These are phyloP conservation scores for Cygnus atratus DNA, from an alignment of 2,113 vertebrate species.

Conservation along the genomic window DNA sequence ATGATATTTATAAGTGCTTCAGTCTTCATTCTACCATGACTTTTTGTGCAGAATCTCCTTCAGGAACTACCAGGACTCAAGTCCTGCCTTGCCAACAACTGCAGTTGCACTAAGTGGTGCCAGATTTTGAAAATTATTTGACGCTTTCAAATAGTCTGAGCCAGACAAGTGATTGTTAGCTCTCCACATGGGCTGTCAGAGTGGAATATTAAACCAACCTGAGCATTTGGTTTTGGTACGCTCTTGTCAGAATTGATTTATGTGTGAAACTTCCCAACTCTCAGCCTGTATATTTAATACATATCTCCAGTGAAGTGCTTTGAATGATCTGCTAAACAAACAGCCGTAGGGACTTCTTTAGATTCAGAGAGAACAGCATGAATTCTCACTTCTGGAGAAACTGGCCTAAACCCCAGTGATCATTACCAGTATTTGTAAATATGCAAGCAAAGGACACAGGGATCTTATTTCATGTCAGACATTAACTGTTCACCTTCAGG, in stretches of 20 bases:
- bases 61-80: neutral
- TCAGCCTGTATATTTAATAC: neutral
- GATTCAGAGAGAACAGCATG: neutral
- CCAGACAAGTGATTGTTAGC: neutral
- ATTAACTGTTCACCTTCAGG: neutral
- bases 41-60: neutral
- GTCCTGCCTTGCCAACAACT: neutral
- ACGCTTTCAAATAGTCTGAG: neutral
- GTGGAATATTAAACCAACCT: neutral
- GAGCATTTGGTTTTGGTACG: neutral
- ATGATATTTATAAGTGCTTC: neutral
- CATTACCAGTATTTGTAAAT: neutral
- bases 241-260: neutral
- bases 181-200: neutral
- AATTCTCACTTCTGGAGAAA: neutral
- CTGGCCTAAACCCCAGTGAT: neutral
- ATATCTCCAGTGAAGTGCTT: neutral
- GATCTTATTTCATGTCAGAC: neutral
- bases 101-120: neutral
- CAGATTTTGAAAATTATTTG: conserved; percentile 4
- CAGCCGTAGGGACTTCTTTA: neutral
- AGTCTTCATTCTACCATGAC: neutral
- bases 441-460: neutral
- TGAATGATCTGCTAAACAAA: neutral
- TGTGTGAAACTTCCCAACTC: neutral